phyloP scores from a whole-genome alignment of 2,888 invertebrate genomes.

The Drosophila nr. medialis region DNA sequence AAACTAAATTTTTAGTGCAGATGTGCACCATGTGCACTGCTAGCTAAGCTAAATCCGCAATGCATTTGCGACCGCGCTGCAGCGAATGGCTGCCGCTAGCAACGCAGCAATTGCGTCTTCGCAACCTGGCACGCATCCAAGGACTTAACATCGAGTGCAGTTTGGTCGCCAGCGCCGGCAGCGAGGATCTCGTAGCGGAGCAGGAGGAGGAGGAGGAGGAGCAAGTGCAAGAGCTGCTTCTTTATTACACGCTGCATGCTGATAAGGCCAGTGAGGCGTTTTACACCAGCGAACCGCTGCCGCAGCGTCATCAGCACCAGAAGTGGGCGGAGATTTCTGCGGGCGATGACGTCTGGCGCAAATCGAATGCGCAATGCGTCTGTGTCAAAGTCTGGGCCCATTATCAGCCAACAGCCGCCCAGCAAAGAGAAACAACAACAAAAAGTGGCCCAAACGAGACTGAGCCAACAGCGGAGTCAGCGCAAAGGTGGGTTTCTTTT shows the following conservation, averaged over 20 bases:
- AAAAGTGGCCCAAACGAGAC: constrained; percentile 43
- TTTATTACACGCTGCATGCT: constrained; percentile 92
- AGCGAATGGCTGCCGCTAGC: constrained; percentile 87
- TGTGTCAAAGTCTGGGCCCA: constrained; percentile 84
- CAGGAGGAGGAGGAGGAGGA: neutral
- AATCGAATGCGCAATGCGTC: constrained; percentile 84
- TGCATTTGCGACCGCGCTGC: constrained; percentile 80
- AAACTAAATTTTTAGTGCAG: constrained; percentile 25
- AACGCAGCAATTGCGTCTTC: constrained; percentile 93
- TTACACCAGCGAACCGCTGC: constrained; percentile 91
- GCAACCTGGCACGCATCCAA: constrained; percentile 91
- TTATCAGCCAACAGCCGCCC: constrained; percentile 41
- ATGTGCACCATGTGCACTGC: constrained; percentile 40
- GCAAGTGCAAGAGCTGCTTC: constrained; percentile 83
- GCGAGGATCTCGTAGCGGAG: constrained; percentile 24
- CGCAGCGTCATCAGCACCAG: constrained; percentile 88
- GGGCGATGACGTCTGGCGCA: constrained; percentile 85
- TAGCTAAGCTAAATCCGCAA: constrained; percentile 34
- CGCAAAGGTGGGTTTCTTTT: constrained; percentile 9
- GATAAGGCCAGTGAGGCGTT: constrained; percentile 93
- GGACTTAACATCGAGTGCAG: constrained; percentile 86
- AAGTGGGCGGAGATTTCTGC: constrained; percentile 93
- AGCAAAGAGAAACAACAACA: constrained; percentile 2
- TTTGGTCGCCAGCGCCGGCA: constrained; percentile 13
- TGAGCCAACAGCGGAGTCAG: constrained; percentile 29